A percentile compares a stretch with the other conserved stretches of the same genome.
These are phyloP conservation scores for honey bee (Apis mellifera) DNA, from an alignment of 1,140 invertebrate species.

Conservation along the genomic window Amel_HAv3.1 CM009940.2:1168501-1169000, in stretches of 20 bases:
- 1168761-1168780: conserved; percentile 49
- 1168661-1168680: no score
- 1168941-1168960: conserved; percentile 58
- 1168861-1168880: conserved; percentile 46
- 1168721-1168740: neutral
- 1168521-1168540: neutral
- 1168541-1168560: no score
- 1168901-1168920: conserved; percentile 56
- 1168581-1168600: conserved; percentile 20
- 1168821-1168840: conserved; percentile 62
- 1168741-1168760: conserved; percentile 39
- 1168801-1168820: neutral
- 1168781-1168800: conserved; percentile 28
- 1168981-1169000: no score
- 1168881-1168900: conserved; percentile 62
- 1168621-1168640: conserved; percentile 48
- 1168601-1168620: conserved; percentile 39
- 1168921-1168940: conserved; percentile 49
- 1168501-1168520: no score
- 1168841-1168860: conserved; percentile 62
- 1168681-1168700: conserved; percentile 41
- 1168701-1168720: neutral
- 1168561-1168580: neutral
- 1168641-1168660: conserved; percentile 43
- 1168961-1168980: neutral